Evolutionary conservation across 2,888 invertebrate genomes (phyloP).

Genomic region (Lasiommata megera): DNA sequence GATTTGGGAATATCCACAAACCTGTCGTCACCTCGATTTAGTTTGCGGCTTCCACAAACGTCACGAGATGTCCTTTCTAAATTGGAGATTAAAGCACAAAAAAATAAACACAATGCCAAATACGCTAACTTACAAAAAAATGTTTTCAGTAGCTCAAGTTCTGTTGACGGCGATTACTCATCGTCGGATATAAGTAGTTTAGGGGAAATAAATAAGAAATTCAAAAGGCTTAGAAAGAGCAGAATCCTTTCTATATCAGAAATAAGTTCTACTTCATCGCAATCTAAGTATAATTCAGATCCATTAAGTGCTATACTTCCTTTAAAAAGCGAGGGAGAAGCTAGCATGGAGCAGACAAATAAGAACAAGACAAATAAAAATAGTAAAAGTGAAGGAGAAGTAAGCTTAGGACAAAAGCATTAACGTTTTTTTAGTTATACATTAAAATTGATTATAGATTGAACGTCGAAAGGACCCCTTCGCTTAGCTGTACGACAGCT

Average conservation of each 20-base stretch:
- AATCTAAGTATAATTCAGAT: conserved; percentile 52
- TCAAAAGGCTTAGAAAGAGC: conserved; percentile 46
- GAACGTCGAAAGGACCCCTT: neutral
- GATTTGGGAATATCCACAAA: conserved; percentile 62
- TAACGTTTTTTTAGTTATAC: neutral
- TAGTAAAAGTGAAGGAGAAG: conserved; percentile 56
- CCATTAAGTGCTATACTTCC: conserved; percentile 54
- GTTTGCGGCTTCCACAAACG: conserved; percentile 61
- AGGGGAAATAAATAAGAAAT: conserved; percentile 58
- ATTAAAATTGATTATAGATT: neutral
- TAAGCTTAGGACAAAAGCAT: conserved; percentile 41
- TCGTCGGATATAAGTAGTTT: conserved; percentile 73
- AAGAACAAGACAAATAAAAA: conserved; percentile 38
- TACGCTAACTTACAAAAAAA: conserved; percentile 36
- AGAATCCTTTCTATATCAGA: conserved; percentile 51
- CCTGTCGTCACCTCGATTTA: conserved; percentile 69
- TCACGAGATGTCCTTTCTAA: conserved; percentile 60
- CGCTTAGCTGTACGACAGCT: neutral
- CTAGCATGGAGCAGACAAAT: conserved; percentile 47
- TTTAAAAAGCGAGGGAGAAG: conserved; percentile 64
- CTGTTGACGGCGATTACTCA: conserved; percentile 59
- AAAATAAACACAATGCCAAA: conserved; percentile 8
- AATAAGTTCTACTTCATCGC: conserved; percentile 51
- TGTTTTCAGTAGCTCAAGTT: conserved; percentile 54
- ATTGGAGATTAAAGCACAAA: conserved; percentile 37